Percentiles rank a stretch among this genome's conserved stretches.
These are phyloP conservation scores for Miniopterus natalensis DNA, from an alignment of 2,113 vertebrate species.

Conservation along the genomic window DNA sequence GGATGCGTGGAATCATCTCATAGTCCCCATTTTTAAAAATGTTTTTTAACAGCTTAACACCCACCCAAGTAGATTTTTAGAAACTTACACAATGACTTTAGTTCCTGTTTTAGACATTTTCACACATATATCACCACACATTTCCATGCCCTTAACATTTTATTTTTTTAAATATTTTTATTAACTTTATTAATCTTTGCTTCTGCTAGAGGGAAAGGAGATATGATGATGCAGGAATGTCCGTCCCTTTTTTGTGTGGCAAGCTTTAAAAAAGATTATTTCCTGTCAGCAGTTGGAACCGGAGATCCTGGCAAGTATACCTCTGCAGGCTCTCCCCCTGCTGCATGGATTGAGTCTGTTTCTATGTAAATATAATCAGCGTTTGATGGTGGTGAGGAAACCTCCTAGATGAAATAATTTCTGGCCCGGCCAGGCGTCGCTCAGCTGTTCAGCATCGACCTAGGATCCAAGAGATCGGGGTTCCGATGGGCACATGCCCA, in stretches of 20 bases:
- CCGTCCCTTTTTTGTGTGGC: slow-evolving; percentile 23
- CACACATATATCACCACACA: background rate
- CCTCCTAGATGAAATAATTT: slow-evolving; percentile 76
- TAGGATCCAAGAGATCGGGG: too few relatives aligned
- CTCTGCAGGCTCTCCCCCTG: slow-evolving; percentile 47
- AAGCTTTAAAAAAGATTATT: slow-evolving; percentile 61
- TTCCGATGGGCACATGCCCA: too few relatives aligned
- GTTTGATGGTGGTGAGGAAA: slow-evolving; percentile 73
- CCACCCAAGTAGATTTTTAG: slow-evolving; percentile 12
- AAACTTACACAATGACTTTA: background rate
- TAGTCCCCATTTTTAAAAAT: background rate
- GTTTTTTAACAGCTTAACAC: slow-evolving; percentile 14
- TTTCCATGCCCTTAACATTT: slow-evolving; percentile 36
- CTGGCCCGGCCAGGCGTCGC: background rate
- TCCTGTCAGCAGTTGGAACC: slow-evolving; percentile 52
- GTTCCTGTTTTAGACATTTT: background rate
- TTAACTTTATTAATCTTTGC: slow-evolving; percentile 50
- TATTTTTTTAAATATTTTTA: slow-evolving; percentile 6
- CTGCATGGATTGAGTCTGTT: slow-evolving; percentile 72
- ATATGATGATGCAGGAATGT: slow-evolving; percentile 43
- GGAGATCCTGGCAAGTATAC: slow-evolving; percentile 52
- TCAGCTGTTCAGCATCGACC: too few relatives aligned
- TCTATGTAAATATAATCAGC: slow-evolving; percentile 81
- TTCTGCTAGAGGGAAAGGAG: slow-evolving; percentile 36
- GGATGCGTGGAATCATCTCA: background rate